Evolutionary conservation across 2,113 vertebrate species (phyloP), one percentile per base, ranked within the genome.

Genomic region (Piliocolobus tephrosceles): DNA sequence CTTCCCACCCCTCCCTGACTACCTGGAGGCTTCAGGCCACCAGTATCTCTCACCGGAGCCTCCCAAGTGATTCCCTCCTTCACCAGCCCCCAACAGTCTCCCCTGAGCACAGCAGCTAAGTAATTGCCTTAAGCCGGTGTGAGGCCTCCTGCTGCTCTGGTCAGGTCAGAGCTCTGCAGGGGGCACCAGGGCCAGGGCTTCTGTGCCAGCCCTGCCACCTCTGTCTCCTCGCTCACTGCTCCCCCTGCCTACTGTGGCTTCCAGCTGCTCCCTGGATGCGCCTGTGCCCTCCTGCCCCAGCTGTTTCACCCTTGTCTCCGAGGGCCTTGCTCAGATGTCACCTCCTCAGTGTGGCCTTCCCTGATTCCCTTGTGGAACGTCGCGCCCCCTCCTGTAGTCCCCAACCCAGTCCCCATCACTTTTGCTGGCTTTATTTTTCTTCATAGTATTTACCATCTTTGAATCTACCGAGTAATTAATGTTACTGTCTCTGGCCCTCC

Each of bases 91-190:
- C 1, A 0, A 10, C 8, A 4, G 30, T 52, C 32, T 73, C 47
- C 73, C 25, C 14, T 58, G 52, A 66, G 43, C 32, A 16, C 70
- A 40, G 45, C 32, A 88, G 25, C 73, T 70, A 13, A 35, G n/a
- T 1, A 0, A 38, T 40, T 16, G 3, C 32, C 1, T 43, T 25
- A 35, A 76, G 20, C 50, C 25, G 0, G 0, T 3, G 8, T 3
- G 79, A 73, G 6, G 14, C 66, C n/a, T 30, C 2, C 7, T 43
- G 4, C 5, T 32, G 5, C 20, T 86, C 45, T 13, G 27, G 73
- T 66, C 38, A n/a, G 27, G 73, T 66, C 38, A n/a, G 64, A 40
- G 9, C 32, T 38, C 80, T 66, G 7, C 30, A 8, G 47, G 12
- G 61, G 27, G 5, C 11, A 2, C 27, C 27, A 64, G 12, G 27